Evolutionary conservation across 2,113 vertebrate species (phyloP).

Genomic region (Lepus americanus): DNA sequence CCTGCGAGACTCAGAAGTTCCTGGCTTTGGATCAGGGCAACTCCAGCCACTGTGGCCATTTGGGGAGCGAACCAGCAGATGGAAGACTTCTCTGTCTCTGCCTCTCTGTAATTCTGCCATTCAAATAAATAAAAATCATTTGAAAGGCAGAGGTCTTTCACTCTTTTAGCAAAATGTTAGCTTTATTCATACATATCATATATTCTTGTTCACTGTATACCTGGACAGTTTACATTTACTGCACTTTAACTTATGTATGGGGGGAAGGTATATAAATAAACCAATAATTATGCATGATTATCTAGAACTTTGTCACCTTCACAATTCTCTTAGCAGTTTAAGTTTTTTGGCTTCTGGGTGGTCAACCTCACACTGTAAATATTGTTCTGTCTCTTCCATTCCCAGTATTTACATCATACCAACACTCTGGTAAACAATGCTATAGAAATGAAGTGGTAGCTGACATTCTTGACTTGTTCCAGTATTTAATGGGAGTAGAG

Average conservation of each 20-base stretch:
- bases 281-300: constrained; percentile 9
- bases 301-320: constrained; percentile 23
- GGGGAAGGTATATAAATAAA: background rate
- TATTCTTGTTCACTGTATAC: constrained; percentile 51
- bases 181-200: constrained; percentile 13
- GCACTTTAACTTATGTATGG: constrained; percentile 11
- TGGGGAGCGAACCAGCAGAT: too few relatives aligned
- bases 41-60: too few relatives aligned
- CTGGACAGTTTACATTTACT: background rate
- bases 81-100: too few relatives aligned
- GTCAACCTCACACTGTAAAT: constrained; percentile 40
- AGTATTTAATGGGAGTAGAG: constrained; percentile 37
- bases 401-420: background rate
- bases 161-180: constrained; percentile 25
- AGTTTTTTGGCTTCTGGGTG: constrained; percentile 49
- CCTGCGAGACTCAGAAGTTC: too few relatives aligned
- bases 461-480: constrained; percentile 15
- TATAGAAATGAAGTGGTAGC: constrained; percentile 33
- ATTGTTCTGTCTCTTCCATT: background rate
- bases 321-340: background rate
- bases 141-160: too few relatives aligned
- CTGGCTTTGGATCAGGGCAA: too few relatives aligned
- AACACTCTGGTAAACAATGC: constrained; percentile 14
- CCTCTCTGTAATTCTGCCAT: too few relatives aligned
- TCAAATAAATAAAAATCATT: too few relatives aligned